These are phyloP conservation scores for Callopanchax toddi DNA, from an alignment of 2,113 vertebrate species.

Conservation along the genomic window DNA sequence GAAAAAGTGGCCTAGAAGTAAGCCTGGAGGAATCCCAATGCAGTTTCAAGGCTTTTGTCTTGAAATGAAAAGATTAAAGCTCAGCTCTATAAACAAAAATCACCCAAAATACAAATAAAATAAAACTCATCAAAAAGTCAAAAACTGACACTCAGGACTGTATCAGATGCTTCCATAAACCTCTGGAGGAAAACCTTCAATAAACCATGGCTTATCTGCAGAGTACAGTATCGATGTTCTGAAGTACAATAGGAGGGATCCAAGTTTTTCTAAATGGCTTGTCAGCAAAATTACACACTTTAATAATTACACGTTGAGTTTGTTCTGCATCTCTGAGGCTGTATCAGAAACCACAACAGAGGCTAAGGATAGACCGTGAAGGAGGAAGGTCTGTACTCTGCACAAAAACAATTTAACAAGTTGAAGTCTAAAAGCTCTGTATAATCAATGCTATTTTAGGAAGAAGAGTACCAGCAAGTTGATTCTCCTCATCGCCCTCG, in stretches of 20 bases:
- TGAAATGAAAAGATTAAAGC: too few relatives aligned
- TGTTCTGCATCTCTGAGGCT: slow-evolving; percentile 2
- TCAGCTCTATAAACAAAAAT: too few relatives aligned
- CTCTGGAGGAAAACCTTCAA: too few relatives aligned
- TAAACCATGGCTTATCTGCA: too few relatives aligned
- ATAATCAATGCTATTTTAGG: slow-evolving; percentile 68
- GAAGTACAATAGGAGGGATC: not conserved
- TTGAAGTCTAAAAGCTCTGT: slow-evolving; percentile 53
- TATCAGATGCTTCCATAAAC: too few relatives aligned
- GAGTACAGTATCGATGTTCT: not conserved
- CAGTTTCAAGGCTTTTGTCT: too few relatives aligned
- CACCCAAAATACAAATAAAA: too few relatives aligned
- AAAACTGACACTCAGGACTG: too few relatives aligned
- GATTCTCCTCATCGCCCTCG: slow-evolving; percentile 23
- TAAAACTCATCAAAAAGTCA: too few relatives aligned
- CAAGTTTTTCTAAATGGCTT: not conserved
- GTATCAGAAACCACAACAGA: not conserved
- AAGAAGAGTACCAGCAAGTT: slow-evolving; percentile 30
- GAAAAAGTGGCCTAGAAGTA: too few relatives aligned
- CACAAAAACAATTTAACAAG: slow-evolving; percentile 58
- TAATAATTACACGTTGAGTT: not conserved
- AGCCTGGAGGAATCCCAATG: too few relatives aligned
- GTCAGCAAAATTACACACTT: not conserved
- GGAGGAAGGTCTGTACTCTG: slow-evolving; percentile 21
- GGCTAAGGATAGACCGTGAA: slow-evolving; percentile 28